Percentiles rank a stretch among this genome's conserved stretches.
These are phyloP conservation scores for Heterodera carotae DNA, from an alignment of 1,140 invertebrate species.

Conservation along the genomic window DNA sequence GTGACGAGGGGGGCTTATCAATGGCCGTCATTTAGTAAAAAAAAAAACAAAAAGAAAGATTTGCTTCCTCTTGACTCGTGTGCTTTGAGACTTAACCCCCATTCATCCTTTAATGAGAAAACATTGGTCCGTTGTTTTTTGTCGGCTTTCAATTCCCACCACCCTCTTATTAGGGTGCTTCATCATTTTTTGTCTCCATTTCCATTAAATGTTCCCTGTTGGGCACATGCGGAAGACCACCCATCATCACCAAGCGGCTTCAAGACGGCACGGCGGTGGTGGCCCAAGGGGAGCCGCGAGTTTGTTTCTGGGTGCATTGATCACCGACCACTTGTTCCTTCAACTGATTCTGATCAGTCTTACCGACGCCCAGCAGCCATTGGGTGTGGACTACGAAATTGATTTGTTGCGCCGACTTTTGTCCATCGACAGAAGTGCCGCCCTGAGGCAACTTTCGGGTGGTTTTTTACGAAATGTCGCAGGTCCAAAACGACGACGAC, in stretches of 20 bases:
- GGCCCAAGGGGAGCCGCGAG: not conserved
- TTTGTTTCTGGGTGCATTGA: not conserved
- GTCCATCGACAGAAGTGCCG: not conserved
- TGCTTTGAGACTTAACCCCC: too few species aligned
- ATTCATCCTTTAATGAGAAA: too few species aligned
- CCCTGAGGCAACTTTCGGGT: not conserved
- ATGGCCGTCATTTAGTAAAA: not conserved
- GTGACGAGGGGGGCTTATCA: too few species aligned
- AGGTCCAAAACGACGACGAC: not conserved
- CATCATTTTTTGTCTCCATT: not conserved
- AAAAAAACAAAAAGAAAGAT: not conserved
- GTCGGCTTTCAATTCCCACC: too few species aligned
- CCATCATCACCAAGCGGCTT: too few species aligned
- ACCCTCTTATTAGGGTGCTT: not conserved
- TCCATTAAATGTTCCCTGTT: too few species aligned
- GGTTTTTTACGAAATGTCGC: not conserved
- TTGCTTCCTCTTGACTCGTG: not conserved
- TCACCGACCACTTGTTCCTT: slow-evolving; percentile 1
- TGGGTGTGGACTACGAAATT: not conserved
- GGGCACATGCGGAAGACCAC: not conserved
- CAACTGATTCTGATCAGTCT: not conserved
- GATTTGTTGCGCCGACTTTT: not conserved
- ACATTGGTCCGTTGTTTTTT: not conserved
- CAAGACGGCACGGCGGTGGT: not conserved
- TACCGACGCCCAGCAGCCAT: not conserved